These are phyloP conservation scores for Chanos chanos DNA, from an alignment of 2,797 vertebrate species.

Conservation along the genomic window DNA sequence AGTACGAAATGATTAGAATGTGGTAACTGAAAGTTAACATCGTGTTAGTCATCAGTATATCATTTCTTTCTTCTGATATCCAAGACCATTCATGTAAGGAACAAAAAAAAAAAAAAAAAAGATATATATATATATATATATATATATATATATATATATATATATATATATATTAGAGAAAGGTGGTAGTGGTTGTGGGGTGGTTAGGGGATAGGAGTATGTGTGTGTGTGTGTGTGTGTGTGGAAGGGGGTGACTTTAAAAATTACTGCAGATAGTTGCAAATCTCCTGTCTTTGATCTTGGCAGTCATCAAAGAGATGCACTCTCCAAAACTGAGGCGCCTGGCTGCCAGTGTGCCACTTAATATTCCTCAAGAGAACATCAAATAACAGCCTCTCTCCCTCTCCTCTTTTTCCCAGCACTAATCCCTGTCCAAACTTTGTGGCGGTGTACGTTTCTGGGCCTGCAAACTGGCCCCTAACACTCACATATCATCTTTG, in stretches of 20 bases:
- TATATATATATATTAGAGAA: background rate
- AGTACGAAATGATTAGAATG: too few species aligned
- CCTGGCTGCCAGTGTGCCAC: conserved; percentile 44
- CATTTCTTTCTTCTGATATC: conserved; percentile 25
- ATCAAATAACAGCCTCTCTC: conserved; percentile 50
- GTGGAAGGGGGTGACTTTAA: conserved; percentile 39
- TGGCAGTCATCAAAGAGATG: conserved; percentile 65
- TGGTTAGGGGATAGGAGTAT: background rate
- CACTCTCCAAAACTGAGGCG: conserved; percentile 56
- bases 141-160: background rate
- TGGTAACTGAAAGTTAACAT: too few species aligned
- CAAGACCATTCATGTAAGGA: conserved; percentile 15
- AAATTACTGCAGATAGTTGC: conserved; percentile 65
- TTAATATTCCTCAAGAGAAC: conserved; percentile 57
- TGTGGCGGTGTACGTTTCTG: conserved; percentile 17
- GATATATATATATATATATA: too few species aligned
- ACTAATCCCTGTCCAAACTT: conserved; percentile 51
- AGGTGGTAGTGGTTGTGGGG: background rate
- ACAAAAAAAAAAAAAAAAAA: conserved; percentile 15
- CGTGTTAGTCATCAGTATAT: background rate
- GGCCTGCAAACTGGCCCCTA: conserved; percentile 8
- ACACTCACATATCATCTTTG: conserved; percentile 33
- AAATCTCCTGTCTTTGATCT: conserved; percentile 72
- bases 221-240: too few species aligned
- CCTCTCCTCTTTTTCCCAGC: conserved; percentile 38